A percentile compares a stretch with the other conserved stretches of the same genome.
phyloP scores from a whole-genome alignment of 2,888 invertebrate genomes.

The Plutella xylostella region DNA sequence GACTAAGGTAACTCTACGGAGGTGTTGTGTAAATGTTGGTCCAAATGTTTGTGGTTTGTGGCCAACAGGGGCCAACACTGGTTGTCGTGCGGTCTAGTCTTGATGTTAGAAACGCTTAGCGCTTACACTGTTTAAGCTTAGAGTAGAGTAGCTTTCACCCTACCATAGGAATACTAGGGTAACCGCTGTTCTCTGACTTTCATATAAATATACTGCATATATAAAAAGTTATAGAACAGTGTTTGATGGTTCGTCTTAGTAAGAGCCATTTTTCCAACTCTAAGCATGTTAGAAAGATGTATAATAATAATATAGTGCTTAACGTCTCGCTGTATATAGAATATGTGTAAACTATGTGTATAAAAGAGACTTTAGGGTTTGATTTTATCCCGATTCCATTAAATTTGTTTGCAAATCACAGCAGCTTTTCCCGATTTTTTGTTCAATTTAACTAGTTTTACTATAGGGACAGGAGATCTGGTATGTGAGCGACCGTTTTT shows the following conservation, averaged over 20 bases:
- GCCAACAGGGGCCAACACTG: conserved; percentile 28
- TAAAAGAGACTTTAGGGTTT: too few relatives aligned
- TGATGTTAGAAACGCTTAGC: conserved; percentile 55
- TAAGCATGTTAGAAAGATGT: too few relatives aligned
- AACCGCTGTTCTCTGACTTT: background rate
- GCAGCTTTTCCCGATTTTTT: background rate
- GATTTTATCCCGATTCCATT: too few relatives aligned
- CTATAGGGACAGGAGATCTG: conserved; percentile 33
- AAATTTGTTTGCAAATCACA: conserved; percentile 6
- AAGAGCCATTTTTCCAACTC: too few relatives aligned
- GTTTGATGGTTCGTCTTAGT: too few relatives aligned
- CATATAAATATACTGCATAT: background rate
- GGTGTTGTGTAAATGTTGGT: conserved; percentile 42
- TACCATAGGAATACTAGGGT: background rate
- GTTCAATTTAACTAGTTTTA: background rate
- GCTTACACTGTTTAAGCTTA: conserved; percentile 26
- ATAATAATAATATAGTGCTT: too few relatives aligned
- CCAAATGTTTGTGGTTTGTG: conserved; percentile 24
- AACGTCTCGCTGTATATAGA: too few relatives aligned
- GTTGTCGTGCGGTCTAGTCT: conserved; percentile 52
- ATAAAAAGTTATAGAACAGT: background rate
- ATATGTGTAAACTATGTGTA: too few relatives aligned
- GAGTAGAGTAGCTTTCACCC: conserved; percentile 2
- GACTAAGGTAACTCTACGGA: conserved; percentile 47
- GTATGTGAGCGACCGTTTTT: conserved; percentile 55